phyloP scores from a whole-genome alignment of 2,888 invertebrate species.

The Amphipoea oculea region DNA sequence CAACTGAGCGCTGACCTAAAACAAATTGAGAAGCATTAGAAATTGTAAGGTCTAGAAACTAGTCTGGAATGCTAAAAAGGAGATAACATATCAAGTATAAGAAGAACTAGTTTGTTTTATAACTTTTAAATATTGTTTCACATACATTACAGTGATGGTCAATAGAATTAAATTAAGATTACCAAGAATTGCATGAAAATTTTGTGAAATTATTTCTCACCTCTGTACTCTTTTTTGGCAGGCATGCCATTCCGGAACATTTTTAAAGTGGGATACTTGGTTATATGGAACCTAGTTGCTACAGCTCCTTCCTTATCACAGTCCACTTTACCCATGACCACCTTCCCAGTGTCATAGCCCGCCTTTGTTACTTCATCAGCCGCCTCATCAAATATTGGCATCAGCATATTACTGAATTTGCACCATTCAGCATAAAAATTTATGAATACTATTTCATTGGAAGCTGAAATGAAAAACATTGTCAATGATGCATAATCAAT shows the following conservation, averaged over 20 bases:
- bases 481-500: constrained; percentile 50
- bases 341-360: constrained; percentile 95
- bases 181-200: background rate
- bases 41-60: background rate
- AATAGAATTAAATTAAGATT: constrained; percentile 27
- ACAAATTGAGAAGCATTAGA: background rate
- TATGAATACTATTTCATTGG: constrained; percentile 98
- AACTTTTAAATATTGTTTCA: background rate
- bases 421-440: constrained; percentile 99
- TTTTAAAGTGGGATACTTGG: constrained; percentile 99
- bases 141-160: background rate
- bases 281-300: constrained; percentile 97
- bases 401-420: constrained; percentile 98
- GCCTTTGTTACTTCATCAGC: constrained; percentile 95
- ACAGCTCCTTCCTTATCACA: constrained; percentile 97
- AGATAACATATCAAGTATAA: constrained; percentile 11
- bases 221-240: constrained; percentile 97
- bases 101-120: background rate
- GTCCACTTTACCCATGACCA: constrained; percentile 99
- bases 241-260: constrained; percentile 97
- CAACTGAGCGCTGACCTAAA: constrained; percentile 94
- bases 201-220: constrained; percentile 80
- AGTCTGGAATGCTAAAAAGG: background rate
- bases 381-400: constrained; percentile 99
- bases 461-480: constrained; percentile 92